Conservation (phyloP, 2,888 invertebrate genomes). For the Drosophila cracens region DNA sequence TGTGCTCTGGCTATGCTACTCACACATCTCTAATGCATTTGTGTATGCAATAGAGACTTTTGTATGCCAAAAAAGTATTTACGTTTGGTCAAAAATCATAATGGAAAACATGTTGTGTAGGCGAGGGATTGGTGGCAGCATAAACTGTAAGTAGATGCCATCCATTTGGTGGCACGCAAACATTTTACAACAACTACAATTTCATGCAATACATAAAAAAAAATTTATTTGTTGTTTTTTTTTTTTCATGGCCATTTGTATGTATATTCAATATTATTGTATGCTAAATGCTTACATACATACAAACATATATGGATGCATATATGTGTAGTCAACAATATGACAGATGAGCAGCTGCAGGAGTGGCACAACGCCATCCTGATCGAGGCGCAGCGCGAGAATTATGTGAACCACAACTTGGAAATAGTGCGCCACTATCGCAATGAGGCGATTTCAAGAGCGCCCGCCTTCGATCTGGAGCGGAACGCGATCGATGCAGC, state of each 20-base stretch:
- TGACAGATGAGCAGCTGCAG: constrained; percentile 53
- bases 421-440: constrained; percentile 60
- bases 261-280: constrained; percentile 4
- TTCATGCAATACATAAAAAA: constrained; percentile 12
- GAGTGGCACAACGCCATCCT: constrained; percentile 43
- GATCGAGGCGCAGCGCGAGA: constrained; percentile 54
- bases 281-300: background rate
- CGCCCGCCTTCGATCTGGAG: constrained; percentile 47
- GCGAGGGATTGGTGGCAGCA: constrained; percentile 27
- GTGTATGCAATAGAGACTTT: constrained; percentile 34
- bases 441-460: constrained; percentile 46
- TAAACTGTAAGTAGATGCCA: constrained; percentile 42
- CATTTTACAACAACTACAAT: background rate
- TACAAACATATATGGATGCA: constrained; percentile 4
- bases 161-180: background rate
- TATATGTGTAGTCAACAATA: constrained; percentile 45
- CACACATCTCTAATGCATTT: constrained; percentile 29
- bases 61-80: constrained; percentile 16
- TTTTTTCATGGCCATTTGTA: constrained; percentile 46
- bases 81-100: constrained; percentile 2
- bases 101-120: constrained; percentile 44
- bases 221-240: constrained; percentile 22
- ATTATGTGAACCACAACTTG: constrained; percentile 56
- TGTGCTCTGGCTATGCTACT: background rate
- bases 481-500: constrained; percentile 60